Conservation (phyloP, 1,140 invertebrate genomes). For the Macrotrachela quadricornifera region DNA sequence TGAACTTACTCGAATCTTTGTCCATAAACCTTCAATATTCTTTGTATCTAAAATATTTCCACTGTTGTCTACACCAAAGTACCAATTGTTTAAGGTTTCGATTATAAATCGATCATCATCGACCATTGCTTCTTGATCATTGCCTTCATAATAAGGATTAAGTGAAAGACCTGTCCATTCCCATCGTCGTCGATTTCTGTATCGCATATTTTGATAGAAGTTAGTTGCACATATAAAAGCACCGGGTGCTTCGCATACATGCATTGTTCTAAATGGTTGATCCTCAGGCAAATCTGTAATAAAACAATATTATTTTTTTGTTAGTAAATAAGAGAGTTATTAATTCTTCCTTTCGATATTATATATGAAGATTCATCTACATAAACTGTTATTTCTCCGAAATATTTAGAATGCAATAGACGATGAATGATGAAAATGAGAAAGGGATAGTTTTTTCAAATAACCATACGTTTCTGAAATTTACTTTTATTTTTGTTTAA, state of each 20-base stretch:
- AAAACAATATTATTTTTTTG: too few species aligned
- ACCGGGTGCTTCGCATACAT: slow-evolving; percentile 81
- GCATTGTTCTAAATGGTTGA: slow-evolving; percentile 42
- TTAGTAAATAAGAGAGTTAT: too few species aligned
- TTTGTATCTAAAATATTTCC: slow-evolving; percentile 49
- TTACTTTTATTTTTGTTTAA: too few species aligned
- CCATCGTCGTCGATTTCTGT: slow-evolving; percentile 33
- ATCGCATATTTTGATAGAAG: slow-evolving; percentile 31
- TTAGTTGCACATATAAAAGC: slow-evolving; percentile 71
- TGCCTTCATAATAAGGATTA: slow-evolving; percentile 76
- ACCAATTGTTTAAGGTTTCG: slow-evolving; percentile 41
- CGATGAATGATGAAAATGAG: too few species aligned
- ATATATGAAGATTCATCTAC: too few species aligned
- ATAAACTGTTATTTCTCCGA: too few species aligned
- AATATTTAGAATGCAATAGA: too few species aligned
- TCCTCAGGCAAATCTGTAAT: slow-evolving; percentile 17
- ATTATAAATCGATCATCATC: slow-evolving; percentile 33
- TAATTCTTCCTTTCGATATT: too few species aligned
- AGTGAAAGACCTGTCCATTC: slow-evolving; percentile 60
- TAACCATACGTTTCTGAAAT: too few species aligned
- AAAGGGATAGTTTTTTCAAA: too few species aligned
- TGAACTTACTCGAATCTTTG: too few species aligned
- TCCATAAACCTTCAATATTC: slow-evolving; percentile 30
- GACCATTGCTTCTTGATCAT: slow-evolving; percentile 41
- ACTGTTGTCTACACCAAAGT: slow-evolving; percentile 60